Conservation (phyloP, 2,113 vertebrate genomes). For the Lamprotornis superbus region DNA sequence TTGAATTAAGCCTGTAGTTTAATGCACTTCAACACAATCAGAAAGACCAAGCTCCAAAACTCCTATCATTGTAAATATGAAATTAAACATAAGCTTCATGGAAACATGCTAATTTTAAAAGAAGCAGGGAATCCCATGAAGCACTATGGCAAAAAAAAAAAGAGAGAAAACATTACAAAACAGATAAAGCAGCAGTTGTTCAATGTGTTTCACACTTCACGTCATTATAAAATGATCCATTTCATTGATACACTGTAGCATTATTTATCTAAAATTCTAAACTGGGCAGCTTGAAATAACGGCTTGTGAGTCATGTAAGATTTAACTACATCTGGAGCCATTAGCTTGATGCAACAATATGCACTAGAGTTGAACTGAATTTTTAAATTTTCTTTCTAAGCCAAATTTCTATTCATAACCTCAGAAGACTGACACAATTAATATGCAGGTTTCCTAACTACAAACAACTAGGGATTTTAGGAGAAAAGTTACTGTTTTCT, state of each 20-base stretch:
- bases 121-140: constrained; percentile 25
- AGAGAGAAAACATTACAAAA: constrained; percentile 44
- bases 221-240: not conserved
- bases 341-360: not conserved
- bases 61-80: not conserved
- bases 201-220: not conserved
- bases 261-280: not conserved
- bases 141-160: not conserved
- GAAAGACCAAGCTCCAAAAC: not conserved
- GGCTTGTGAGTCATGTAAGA: not conserved
- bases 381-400: not conserved
- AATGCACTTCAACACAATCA: not conserved
- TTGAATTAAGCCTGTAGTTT: not conserved
- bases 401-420: not conserved
- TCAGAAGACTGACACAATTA: not conserved
- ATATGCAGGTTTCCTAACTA: not conserved
- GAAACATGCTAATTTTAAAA: constrained; percentile 31
- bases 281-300: not conserved
- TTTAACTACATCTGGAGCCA: not conserved
- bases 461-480: not conserved
- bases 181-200: not conserved
- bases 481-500: not conserved
- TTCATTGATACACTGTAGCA: not conserved
- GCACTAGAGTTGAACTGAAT: not conserved
- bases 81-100: constrained; percentile 32